Percentiles rank a stretch among this genome's conserved stretches.
phyloP scores from a whole-genome alignment of 1,140 invertebrate species.

The Nixonia krombeini region DNA sequence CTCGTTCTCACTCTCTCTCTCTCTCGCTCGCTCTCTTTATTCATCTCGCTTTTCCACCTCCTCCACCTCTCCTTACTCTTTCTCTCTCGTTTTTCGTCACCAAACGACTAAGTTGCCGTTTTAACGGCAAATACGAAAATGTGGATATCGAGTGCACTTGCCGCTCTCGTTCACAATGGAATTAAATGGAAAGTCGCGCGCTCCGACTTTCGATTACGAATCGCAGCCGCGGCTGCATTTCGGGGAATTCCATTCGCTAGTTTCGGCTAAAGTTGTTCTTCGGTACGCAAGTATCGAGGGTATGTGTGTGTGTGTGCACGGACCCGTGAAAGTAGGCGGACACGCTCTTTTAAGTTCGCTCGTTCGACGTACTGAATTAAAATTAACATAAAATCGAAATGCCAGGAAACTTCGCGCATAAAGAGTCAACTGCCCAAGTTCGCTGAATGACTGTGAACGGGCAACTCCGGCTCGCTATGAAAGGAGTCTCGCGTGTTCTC shows the following conservation, averaged over 20 bases:
- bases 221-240: conserved; percentile 63
- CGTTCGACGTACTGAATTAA: conserved; percentile 66
- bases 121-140: neutral
- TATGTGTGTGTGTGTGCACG: conserved; percentile 47
- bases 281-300: conserved; percentile 35
- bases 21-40: too few relatives aligned
- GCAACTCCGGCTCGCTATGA: conserved; percentile 59
- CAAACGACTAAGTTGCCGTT: neutral
- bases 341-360: conserved; percentile 58
- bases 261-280: conserved; percentile 60
- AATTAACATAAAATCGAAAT: conserved; percentile 72
- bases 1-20: too few relatives aligned
- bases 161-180: conserved; percentile 33
- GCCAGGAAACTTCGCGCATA: conserved; percentile 68
- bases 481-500: conserved; percentile 45
- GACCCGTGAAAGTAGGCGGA: conserved; percentile 43
- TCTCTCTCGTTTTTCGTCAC: too few relatives aligned
- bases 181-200: conserved; percentile 64
- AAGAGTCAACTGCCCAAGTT: conserved; percentile 71
- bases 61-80: too few relatives aligned
- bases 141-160: neutral
- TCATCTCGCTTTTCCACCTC: too few relatives aligned
- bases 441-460: conserved; percentile 63
- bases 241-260: conserved; percentile 59
- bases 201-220: conserved; percentile 56